Evolutionary conservation across 2,113 vertebrate genomes (phyloP).

Genomic region (Oostethus manadensis): DNA sequence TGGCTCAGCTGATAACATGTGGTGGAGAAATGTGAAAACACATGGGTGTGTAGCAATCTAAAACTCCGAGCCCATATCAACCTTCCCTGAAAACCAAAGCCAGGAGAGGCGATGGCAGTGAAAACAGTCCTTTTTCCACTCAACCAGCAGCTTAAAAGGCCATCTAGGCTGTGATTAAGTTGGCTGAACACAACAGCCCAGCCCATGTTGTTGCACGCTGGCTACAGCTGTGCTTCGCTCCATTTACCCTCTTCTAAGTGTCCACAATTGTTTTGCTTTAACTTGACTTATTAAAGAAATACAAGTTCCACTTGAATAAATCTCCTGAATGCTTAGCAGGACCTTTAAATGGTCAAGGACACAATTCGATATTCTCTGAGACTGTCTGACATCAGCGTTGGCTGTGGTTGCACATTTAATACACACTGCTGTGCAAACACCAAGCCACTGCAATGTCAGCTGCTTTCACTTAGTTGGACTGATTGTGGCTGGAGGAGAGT

Average conservation of each 20-base stretch:
- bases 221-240: slow-evolving; percentile 37
- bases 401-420: slow-evolving; percentile 14
- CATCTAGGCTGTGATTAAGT: slow-evolving; percentile 52
- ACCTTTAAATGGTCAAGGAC: slow-evolving; percentile 7
- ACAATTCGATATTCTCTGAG: slow-evolving; percentile 20
- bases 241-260: slow-evolving; percentile 37
- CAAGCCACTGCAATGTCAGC: slow-evolving; percentile 16
- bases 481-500: slow-evolving; percentile 16
- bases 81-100: slow-evolving; percentile 49
- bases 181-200: slow-evolving; percentile 42
- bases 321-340: slow-evolving; percentile 1
- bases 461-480: slow-evolving; percentile 18
- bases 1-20: slow-evolving; percentile 68
- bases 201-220: slow-evolving; percentile 47
- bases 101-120: slow-evolving; percentile 40
- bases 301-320: slow-evolving; percentile 21
- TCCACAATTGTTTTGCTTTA: slow-evolving; percentile 20
- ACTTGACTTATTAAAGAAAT: slow-evolving; percentile 37
- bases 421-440: slow-evolving; percentile 22
- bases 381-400: slow-evolving; percentile 22
- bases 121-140: slow-evolving; percentile 35
- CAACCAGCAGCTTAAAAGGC: slow-evolving; percentile 47
- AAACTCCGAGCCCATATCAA: slow-evolving; percentile 57
- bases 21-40: slow-evolving; percentile 56
- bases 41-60: slow-evolving; percentile 55